Percentiles rank a stretch among this genome's conserved stretches.
Conservation (phyloP, 2,797 vertebrate genomes). For the Pseudomugil gertrudae region DNA sequence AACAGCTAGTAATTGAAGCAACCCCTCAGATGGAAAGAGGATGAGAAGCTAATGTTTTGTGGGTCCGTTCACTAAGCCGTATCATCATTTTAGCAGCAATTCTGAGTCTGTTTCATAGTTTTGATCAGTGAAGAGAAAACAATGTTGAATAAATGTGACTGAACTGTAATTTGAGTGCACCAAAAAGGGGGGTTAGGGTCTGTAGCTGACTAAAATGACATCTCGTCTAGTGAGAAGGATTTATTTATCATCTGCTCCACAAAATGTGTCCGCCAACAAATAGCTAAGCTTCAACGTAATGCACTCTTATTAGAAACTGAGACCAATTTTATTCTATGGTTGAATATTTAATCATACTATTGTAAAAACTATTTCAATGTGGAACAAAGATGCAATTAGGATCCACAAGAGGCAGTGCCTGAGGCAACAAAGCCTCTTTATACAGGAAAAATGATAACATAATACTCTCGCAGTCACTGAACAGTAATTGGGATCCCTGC, state of each 20-base stretch:
- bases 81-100: constrained; percentile 15
- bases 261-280: constrained; percentile 28
- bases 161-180: constrained; percentile 11
- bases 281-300: constrained; percentile 8
- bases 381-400: constrained; percentile 1
- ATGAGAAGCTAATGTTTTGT: constrained; percentile 22
- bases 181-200: constrained; percentile 29
- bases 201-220: constrained; percentile 38
- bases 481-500: constrained; percentile 48
- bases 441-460: constrained; percentile 24
- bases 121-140: constrained; percentile 28
- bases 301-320: constrained; percentile 7
- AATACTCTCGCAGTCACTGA: constrained; percentile 33
- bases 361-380: constrained; percentile 9
- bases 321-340: constrained; percentile 2
- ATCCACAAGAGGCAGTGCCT: constrained; percentile 10
- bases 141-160: neutral
- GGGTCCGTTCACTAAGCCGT: constrained; percentile 14
- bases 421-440: constrained; percentile 15
- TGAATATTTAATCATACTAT: neutral
- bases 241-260: constrained; percentile 46
- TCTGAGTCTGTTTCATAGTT: constrained; percentile 25
- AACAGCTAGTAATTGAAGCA: constrained; percentile 26
- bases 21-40: constrained; percentile 12
- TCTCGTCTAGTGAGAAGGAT: constrained; percentile 25